phyloP scores from a whole-genome alignment of 2,113 vertebrate species.

The Macrotis lagotis region DNA sequence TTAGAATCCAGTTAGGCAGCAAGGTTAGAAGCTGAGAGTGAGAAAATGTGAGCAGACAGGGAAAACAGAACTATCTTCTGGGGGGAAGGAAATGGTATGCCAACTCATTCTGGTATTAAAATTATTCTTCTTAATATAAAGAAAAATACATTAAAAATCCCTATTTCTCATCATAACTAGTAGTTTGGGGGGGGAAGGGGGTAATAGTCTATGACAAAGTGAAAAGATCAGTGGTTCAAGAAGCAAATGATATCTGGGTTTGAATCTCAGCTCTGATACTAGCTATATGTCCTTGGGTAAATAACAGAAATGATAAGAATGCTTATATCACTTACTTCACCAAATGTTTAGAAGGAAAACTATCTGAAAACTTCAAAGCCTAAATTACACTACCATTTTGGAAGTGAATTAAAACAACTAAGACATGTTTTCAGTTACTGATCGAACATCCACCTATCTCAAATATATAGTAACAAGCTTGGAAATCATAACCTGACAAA shows the following conservation, averaged over 20 bases:
- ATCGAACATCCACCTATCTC: not conserved
- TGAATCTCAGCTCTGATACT: not conserved
- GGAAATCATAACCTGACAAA: not conserved
- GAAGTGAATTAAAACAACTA: not conserved
- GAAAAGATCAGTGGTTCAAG: not conserved
- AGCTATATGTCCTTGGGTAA: not conserved
- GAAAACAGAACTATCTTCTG: not conserved
- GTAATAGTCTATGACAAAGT: accelerated
- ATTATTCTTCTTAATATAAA: not conserved
- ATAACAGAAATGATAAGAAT: not conserved
- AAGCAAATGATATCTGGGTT: not conserved
- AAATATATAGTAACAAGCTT: not conserved
- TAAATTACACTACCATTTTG: not conserved
- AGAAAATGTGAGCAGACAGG: not conserved
- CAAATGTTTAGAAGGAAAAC: not conserved
- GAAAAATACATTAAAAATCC: not conserved
- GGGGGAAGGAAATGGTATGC: not conserved
- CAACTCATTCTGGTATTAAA: not conserved
- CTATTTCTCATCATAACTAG: not conserved
- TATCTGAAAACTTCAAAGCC: not conserved
- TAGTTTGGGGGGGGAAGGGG: slow-evolving; percentile 10
- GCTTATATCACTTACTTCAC: not conserved
- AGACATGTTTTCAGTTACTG: not conserved
- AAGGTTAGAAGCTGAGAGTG: not conserved
- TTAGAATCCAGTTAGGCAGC: slow-evolving; percentile 22